Evolutionary conservation across 2,888 invertebrate species (phyloP), one percentile per base, ranked within the genome.

Genomic region (Eristalinus aeneus): DNA sequence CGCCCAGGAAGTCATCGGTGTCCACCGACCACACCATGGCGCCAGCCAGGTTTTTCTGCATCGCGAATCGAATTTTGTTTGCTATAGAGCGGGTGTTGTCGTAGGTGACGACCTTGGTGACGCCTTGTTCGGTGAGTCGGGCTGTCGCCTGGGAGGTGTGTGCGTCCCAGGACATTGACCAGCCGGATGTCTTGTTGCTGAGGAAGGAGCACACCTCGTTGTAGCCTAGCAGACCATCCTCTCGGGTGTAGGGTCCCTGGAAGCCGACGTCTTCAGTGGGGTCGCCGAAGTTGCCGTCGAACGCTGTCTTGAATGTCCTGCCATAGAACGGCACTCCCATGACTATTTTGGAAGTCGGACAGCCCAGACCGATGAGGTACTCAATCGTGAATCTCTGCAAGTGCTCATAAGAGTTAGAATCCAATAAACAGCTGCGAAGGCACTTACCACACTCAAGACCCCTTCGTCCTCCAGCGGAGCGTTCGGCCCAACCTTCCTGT

Each of bases 1-100:
- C 94, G 0, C 97, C 97, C 23, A 93, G 93, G 91, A 97, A 97
- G 92, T 97, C 97, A 88, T 98, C 97, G 0, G 97, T 97, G 91
- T 97, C 97, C 46, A 97, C 94, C 46, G 97, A 96, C 97, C 97
- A 97, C 5, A 97, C 95, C 97, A 97, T 97, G 0, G 96, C 94
- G 1, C 97, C 97, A 0, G 95, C 96, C 0, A 98, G 92, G 88
- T 94, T 94, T 39, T 90, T 91, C 82, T 94, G 93, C 90, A 95
- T 93, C 0, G 95, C 95, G 90, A 94, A 94, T 90, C 94, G 90
- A 88, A 97, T 95, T 94, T 97, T 97, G 54, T 94, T 94, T 23
- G 94, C 94, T 61, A 98, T 94, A 12, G 97, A 96, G 23, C 94
- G 93, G 0, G 95, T 94, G 89, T 97, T 95, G 89, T 98, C 98